Conservation (phyloP, 2,888 invertebrate genomes). For the Alentia gelatinosa region DNA sequence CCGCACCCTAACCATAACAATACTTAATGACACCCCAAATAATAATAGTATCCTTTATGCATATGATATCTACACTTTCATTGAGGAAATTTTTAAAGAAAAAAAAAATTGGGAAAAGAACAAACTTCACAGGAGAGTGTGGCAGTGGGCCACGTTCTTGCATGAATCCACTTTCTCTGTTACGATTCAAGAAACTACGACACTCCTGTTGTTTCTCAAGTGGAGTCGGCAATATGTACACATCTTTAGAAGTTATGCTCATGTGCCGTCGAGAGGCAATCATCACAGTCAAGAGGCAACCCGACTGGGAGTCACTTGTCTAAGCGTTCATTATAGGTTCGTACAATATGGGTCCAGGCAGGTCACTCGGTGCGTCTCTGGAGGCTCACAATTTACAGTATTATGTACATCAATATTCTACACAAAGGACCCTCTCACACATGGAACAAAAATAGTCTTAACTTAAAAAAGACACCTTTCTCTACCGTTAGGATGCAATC, state of each 20-base stretch:
- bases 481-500: too few species aligned
- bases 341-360: background rate
- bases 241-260: background rate
- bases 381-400: background rate
- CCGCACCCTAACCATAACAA: background rate
- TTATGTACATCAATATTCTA: background rate
- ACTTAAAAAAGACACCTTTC: too few species aligned
- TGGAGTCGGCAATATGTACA: background rate
- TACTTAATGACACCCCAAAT: background rate
- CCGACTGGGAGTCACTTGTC: conserved; percentile 1
- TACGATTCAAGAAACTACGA: background rate
- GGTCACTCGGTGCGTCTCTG: background rate
- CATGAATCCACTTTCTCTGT: too few species aligned
- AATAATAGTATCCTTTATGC: background rate
- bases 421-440: too few species aligned
- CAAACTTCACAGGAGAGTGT: background rate
- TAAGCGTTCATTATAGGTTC: background rate
- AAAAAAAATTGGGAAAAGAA: background rate
- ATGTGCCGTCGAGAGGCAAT: background rate
- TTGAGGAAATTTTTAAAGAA: background rate
- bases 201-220: background rate
- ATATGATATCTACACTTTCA: conserved; percentile 15
- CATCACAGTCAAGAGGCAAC: conserved; percentile 43
- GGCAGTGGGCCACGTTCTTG: too few species aligned
- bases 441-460: too few species aligned